Conservation (phyloP, 2,113 vertebrate species). For the Dromas ardeola region DNA sequence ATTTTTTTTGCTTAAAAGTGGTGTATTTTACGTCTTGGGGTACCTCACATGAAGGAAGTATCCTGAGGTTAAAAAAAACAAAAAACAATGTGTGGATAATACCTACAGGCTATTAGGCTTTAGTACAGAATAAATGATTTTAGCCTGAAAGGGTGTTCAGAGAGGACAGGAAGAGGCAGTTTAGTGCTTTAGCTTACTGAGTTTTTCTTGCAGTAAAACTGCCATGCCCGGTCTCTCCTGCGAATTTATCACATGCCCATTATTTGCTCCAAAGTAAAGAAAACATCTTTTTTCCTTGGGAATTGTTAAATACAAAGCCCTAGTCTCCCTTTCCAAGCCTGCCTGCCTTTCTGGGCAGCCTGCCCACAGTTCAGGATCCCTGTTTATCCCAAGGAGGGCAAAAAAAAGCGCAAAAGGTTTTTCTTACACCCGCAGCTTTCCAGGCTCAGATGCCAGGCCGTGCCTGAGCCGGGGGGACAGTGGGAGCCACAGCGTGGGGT, state of each 20-base stretch:
- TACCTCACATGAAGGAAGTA: neutral
- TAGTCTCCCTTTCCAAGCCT: neutral
- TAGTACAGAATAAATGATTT: neutral
- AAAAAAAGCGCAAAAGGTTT: neutral
- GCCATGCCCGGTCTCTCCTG: neutral
- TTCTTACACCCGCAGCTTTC: neutral
- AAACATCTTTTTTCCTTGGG: neutral
- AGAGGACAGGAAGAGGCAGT: neutral
- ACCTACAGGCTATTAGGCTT: neutral
- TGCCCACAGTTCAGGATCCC: neutral
- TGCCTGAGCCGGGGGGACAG: fast-evolving
- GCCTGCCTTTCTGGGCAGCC: neutral
- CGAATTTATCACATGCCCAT: neutral
- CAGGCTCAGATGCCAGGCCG: neutral
- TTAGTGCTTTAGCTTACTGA: neutral
- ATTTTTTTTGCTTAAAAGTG: neutral
- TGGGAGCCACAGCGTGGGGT: fast-evolving
- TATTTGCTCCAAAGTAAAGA: neutral
- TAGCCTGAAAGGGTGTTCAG: neutral
- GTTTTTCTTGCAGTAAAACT: neutral
- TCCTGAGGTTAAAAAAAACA: neutral
- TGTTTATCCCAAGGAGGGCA: neutral
- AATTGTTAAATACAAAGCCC: neutral
- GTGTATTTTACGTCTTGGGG: neutral
- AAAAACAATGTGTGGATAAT: neutral